These are phyloP conservation scores for Acanthococcus lagerstroemiae DNA, from an alignment of 2,888 invertebrate species.

Conservation along the genomic window DNA sequence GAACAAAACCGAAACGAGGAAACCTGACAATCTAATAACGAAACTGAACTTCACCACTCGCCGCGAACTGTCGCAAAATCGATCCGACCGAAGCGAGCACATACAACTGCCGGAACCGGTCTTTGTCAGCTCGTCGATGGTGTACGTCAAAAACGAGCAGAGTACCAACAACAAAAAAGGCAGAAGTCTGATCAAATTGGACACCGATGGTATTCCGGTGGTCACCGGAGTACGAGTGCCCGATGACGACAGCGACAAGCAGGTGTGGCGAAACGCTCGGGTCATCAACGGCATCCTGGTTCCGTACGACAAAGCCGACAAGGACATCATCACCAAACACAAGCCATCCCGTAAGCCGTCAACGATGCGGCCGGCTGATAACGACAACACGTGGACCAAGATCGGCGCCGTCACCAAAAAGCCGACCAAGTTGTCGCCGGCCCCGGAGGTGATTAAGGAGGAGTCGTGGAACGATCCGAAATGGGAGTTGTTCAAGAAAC, in stretches of 20 bases:
- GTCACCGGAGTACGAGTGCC: conserved; percentile 74
- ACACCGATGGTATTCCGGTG: conserved; percentile 63
- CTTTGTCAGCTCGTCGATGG: conserved; percentile 54
- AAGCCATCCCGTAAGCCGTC: conserved; percentile 19
- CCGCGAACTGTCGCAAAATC: conserved; percentile 10
- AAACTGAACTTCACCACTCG: too few relatives aligned
- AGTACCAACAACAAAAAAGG: conserved; percentile 52
- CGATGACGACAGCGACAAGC: conserved; percentile 70
- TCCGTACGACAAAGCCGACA: conserved; percentile 46
- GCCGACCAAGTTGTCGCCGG: conserved; percentile 13
- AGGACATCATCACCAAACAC: conserved; percentile 17
- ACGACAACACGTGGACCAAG: conserved; percentile 23
- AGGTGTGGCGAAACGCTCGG: conserved; percentile 78
- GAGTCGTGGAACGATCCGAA: not conserved
- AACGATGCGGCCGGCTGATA: conserved; percentile 1
- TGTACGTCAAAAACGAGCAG: conserved; percentile 46
- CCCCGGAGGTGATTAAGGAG: not conserved
- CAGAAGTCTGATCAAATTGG: conserved; percentile 54
- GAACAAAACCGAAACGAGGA: not conserved
- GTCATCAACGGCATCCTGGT: conserved; percentile 74
- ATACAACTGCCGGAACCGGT: conserved; percentile 56
- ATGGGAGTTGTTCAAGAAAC: conserved; percentile 21
- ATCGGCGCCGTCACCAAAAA: conserved; percentile 30
- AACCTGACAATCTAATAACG: not conserved
- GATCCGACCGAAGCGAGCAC: conserved; percentile 5